phyloP scores from a whole-genome alignment of 2,797 vertebrate genomes.

The Setipinna tenuifilis region DNA sequence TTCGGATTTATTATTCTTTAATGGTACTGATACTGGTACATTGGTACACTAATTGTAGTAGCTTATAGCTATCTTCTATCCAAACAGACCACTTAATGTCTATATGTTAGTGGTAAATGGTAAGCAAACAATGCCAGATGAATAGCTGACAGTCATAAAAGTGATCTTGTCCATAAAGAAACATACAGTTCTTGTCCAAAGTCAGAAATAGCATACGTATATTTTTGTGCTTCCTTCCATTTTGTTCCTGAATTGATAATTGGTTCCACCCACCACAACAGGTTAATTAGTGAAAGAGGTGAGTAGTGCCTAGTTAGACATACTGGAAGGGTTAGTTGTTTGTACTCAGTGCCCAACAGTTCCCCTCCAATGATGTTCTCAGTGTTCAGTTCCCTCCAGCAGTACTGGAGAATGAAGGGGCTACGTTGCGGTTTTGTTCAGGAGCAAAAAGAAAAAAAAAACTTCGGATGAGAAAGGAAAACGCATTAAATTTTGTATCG shows the following conservation, averaged over 20 bases:
- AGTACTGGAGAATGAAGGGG: background rate
- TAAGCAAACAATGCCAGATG: background rate
- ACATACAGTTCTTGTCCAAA: background rate
- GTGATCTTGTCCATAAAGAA: background rate
- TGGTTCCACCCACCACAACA: background rate
- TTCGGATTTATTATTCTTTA: background rate
- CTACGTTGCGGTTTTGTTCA: background rate
- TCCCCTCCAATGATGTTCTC: background rate
- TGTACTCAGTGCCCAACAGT: background rate
- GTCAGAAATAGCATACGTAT: background rate
- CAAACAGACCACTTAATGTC: background rate
- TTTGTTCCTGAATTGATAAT: background rate
- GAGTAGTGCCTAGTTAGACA: background rate
- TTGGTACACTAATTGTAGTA: background rate
- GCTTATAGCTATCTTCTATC: slow-evolving; percentile 2
- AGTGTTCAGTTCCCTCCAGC: background rate
- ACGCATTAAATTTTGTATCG: background rate
- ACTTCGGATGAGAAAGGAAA: background rate
- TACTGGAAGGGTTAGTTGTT: background rate
- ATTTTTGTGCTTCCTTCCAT: slow-evolving; percentile 11
- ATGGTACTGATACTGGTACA: slow-evolving; percentile 16
- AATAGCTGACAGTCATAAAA: background rate
- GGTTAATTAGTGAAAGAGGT: background rate
- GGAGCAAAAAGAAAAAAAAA: background rate
- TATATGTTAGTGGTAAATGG: background rate